Base-by-base conservation (phyloP, 2,888 invertebrate species). In the Meghimatium bilineatum region DNA sequence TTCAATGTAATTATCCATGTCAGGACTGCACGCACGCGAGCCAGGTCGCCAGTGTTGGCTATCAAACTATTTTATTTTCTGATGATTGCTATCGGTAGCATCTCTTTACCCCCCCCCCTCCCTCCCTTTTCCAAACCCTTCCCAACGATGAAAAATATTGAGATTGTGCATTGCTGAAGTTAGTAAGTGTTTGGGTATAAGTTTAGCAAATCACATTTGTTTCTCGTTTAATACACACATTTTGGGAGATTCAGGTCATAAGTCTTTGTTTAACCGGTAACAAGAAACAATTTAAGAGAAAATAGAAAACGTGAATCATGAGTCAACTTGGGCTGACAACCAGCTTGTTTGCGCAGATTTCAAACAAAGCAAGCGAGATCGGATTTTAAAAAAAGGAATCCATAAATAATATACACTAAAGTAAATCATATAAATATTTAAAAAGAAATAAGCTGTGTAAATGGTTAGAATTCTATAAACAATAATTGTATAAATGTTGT, bases 241-340 rank as follows among this genome's bases (percentile, higher is more conserved):
- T n/a, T 26, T 29, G 29, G 17, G 29, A 12, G 49, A 74, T 36
- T 66, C 23, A 63, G 77, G 77, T 77, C 66, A 66, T n/a, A 26
- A 10, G 38, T n/a, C 63, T 60, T 77, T 77, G 77, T 77, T 77
- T 66, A 75, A 44, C 26, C 38, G 52, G 38, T 38, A 77, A 60
- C 56, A 32, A 3, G 76, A 2, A 66, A 36, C 32, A 38, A 38
- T 26, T 63, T 36, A 44, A 63, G 77, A 66, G 44, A 36, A 36
- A 66, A 56, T 38, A 20, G 44, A 26, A 23, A 32, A 49, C n/a
- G 23, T 49, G 52, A 32, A 49, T n/a, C 52, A 67, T 80, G 79
- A 80, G 32, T 80, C 79, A 80, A 80, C 69, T 32, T 34, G 20
- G 79, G 52, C 38, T 32, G 60, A 36, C 38, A 10, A 60, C 36